Conservation (phyloP, 2,797 vertebrate species). For the Vultur gryphus region DNA sequence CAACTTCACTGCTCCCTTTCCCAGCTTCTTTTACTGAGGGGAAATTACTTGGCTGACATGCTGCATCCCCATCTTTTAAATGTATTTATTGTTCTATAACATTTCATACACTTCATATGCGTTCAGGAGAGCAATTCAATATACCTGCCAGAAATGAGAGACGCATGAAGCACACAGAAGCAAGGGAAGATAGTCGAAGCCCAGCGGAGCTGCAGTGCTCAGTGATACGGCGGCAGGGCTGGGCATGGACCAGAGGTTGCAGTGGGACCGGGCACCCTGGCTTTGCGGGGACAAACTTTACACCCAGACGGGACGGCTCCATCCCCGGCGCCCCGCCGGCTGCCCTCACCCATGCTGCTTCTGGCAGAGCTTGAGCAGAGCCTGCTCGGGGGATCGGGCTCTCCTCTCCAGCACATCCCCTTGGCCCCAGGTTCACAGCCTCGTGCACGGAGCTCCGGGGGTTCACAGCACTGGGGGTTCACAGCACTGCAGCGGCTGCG, state of each 20-base stretch:
- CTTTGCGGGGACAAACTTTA: neutral
- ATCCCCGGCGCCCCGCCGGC: accelerated
- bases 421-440: neutral
- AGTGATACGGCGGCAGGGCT: accelerated
- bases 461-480: accelerated
- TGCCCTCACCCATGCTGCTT: neutral
- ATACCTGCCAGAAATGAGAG: neutral
- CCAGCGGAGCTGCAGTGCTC: neutral
- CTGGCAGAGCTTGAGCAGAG: too few relatives aligned
- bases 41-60: constrained; percentile 1
- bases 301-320: accelerated
- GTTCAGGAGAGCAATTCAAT: neutral
- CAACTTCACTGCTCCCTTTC: neutral
- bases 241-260: neutral
- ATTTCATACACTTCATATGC: neutral
- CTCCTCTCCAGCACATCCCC: neutral
- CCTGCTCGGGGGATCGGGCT: accelerated
- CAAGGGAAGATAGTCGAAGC: neutral
- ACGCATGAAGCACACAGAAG: accelerated
- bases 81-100: constrained; percentile 36
- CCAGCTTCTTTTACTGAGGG: neutral
- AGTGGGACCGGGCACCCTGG: accelerated
- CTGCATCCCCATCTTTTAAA: neutral
- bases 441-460: accelerated
- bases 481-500: accelerated